Evolutionary conservation across 2,797 vertebrate species (phyloP).

Genomic region (Coccyzus lansbergi): DNA sequence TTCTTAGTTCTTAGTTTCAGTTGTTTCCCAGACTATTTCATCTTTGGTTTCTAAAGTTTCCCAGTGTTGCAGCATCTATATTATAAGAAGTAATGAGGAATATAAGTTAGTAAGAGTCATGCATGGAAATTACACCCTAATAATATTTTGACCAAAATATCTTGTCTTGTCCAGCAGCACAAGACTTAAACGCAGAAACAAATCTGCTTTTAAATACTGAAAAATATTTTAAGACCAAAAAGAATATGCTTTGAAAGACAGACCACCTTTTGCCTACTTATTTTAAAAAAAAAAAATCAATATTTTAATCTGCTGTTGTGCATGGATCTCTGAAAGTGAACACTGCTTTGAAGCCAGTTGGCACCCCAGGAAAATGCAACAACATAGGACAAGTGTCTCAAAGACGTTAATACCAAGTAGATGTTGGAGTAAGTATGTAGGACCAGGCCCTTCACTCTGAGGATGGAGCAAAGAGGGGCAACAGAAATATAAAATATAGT

Average conservation of each 20-base stretch:
- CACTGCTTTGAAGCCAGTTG: neutral
- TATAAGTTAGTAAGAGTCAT: neutral
- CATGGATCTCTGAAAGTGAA: neutral
- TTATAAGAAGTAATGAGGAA: accelerated
- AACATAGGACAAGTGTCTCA: neutral
- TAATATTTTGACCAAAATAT: no score
- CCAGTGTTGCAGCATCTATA: neutral
- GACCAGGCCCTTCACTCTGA: accelerated
- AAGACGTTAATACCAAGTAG: neutral
- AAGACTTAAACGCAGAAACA: neutral
- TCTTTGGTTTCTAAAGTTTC: neutral
- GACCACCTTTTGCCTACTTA: neutral
- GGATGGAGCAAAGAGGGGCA: neutral
- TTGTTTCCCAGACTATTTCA: neutral
- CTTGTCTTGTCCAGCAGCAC: neutral
- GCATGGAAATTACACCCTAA: accelerated
- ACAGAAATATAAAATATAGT: neutral
- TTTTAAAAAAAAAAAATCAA: neutral
- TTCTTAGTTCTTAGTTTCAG: neutral
- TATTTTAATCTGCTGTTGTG: neutral
- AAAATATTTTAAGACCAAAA: neutral
- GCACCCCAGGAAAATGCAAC: neutral
- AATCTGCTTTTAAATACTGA: neutral
- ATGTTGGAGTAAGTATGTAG: accelerated
- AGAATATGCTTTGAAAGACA: neutral